phyloP scores from a whole-genome alignment of 1,140 invertebrate genomes.

The Ruditapes philippinarum region DNA sequence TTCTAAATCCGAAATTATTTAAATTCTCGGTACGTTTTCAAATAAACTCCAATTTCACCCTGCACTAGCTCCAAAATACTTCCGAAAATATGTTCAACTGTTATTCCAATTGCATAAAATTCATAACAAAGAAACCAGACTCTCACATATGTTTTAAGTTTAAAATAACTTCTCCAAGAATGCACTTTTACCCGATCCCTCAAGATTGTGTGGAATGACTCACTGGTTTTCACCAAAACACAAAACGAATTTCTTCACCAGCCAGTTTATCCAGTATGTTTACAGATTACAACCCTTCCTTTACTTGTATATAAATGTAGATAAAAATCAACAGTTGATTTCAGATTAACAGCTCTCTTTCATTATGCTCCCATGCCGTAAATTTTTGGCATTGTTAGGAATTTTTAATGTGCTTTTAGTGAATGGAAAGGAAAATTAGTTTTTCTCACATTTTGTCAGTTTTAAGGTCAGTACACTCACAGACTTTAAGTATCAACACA shows the following conservation, averaged over 20 bases:
- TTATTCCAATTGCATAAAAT: conserved; percentile 1
- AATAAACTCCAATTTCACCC: neutral
- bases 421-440: neutral
- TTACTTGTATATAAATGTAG: neutral
- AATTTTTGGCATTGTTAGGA: neutral
- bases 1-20: neutral
- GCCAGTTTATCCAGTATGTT: neutral
- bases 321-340: neutral
- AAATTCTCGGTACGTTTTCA: too few relatives aligned
- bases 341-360: conserved; percentile 1
- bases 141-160: conserved; percentile 12
- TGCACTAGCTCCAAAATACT: neutral
- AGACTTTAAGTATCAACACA: too few relatives aligned
- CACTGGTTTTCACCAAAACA: neutral
- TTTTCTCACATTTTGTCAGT: neutral
- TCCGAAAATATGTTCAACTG: neutral
- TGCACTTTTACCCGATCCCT: conserved; percentile 17
- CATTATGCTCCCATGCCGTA: neutral
- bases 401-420: neutral
- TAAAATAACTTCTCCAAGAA: neutral
- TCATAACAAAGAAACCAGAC: conserved; percentile 23
- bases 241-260: neutral
- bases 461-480: too few relatives aligned
- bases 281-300: conserved; percentile 11
- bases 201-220: neutral